These are phyloP conservation scores for Sciurus vulgaris DNA, from an alignment of 2,797 vertebrate genomes.

Conservation along the genomic window DNA sequence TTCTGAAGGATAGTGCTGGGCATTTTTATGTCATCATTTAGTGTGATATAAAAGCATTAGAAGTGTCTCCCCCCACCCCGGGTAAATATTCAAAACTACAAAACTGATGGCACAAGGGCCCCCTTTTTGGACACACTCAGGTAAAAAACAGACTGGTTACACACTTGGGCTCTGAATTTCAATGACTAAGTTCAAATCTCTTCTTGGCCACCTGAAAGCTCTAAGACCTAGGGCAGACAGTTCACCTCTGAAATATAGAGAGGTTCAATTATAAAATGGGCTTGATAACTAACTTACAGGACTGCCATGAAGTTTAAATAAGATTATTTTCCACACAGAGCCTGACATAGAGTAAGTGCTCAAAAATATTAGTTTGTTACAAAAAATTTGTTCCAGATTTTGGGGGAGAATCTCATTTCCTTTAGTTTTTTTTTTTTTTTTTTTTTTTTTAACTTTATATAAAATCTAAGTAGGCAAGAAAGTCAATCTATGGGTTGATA, in stretches of 20 bases:
- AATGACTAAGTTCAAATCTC: neutral
- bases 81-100: neutral
- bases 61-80: neutral
- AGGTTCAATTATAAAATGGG: neutral
- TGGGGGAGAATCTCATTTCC: neutral
- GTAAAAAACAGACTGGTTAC: neutral
- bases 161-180: neutral
- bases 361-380: neutral
- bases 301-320: neutral
- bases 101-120: neutral
- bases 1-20: neutral
- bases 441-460: slow-evolving; percentile 16
- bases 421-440: neutral
- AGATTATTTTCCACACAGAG: neutral
- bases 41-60: neutral
- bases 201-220: neutral
- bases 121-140: neutral
- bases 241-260: too few species aligned
- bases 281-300: neutral
- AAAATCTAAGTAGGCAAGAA: slow-evolving; percentile 32
- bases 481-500: neutral
- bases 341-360: neutral
- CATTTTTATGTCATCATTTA: slow-evolving; percentile 12
- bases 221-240: neutral
- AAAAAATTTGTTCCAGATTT: neutral